Base-by-base conservation (phyloP, 2,797 vertebrate genomes). In the Coccyzus lansbergi region DNA sequence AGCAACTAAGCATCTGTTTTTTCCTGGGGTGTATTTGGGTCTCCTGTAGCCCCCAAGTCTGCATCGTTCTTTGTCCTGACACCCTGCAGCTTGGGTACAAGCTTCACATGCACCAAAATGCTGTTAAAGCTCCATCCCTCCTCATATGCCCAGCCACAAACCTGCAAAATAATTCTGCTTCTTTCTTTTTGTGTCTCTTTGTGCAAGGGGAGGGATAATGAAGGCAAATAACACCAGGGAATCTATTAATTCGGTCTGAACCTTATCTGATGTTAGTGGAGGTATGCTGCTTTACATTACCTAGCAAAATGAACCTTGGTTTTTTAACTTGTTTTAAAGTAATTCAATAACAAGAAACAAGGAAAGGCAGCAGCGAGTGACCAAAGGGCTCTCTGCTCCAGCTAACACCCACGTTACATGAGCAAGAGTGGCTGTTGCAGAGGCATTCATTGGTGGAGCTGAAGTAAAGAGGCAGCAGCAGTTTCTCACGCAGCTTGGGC, bases 251-350 rank as follows among this genome's bases (percentile, higher is more conserved):
- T 25, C 81, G 44, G 36, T 71, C 69, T 58, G 68, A 79, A 49
- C 60, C 75, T 91, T 72, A 52, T 56, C 52, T 78, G 51, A 56
- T 12, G 9, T 15, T 49, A 62, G 24, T 6, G 31, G 53, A 65
- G 38, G 40, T 62, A 25, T 4, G 34, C 58, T 64, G 69, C 67
- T 85, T 83, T 76, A 72, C 21, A n/a, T 42, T 5, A 2, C 22
- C 63, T 19, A 56, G 60, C 62, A 60, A 31, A 9, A 53, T 22
- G 60, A 83, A 52, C 52, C 74, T 49, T 42, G 20, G 0, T 17
- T 51, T 83, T 83, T 88, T 44, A 83, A 29, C 36, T 84, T 82
- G 56, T 80, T 91, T 86, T 74, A 74, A 76, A 25, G 52, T 52
- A 72, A 67, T 75, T 88, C 78, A 83, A 42, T 51, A 77, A 90